A percentile compares a stretch with the other conserved stretches of the same genome.
Conservation (phyloP, 2,888 invertebrate genomes). For the Syritta pipiens region DNA sequence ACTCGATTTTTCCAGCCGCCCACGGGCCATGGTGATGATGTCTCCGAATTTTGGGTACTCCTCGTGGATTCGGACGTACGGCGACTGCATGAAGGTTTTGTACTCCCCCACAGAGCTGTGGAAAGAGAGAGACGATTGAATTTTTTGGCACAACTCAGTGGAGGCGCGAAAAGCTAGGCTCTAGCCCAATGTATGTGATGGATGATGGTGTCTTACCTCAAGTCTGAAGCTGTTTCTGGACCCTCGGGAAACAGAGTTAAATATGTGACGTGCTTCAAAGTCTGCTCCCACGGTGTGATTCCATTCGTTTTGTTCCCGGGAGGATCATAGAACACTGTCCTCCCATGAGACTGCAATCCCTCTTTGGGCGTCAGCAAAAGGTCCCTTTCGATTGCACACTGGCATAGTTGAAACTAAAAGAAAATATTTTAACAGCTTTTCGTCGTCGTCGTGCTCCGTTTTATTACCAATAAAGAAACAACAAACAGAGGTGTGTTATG, state of each 20-base stretch:
- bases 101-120: conserved; percentile 74
- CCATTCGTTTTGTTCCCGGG: conserved; percentile 50
- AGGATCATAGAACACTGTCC: conserved; percentile 75
- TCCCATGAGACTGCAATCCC: conserved; percentile 74
- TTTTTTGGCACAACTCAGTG: too few species aligned
- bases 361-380: conserved; percentile 77
- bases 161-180: too few species aligned
- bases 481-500: conserved; percentile 9
- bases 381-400: conserved; percentile 74
- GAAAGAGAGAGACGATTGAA: too few species aligned
- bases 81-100: conserved; percentile 74
- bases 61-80: conserved; percentile 71
- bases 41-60: conserved; percentile 81
- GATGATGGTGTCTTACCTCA: too few species aligned
- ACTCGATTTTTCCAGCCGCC: conserved; percentile 81
- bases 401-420: conserved; percentile 60
- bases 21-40: conserved; percentile 83
- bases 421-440: background rate
- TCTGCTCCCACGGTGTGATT: conserved; percentile 83
- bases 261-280: conserved; percentile 84
- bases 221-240: too few species aligned
- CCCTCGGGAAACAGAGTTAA: conserved; percentile 81
- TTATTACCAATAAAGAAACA: conserved; percentile 39
- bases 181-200: too few species aligned
- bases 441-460: background rate